Evolutionary conservation across 2,113 vertebrate genomes (phyloP), one percentile per base, ranked within the genome.

Genomic region (Equus przewalskii): DNA sequence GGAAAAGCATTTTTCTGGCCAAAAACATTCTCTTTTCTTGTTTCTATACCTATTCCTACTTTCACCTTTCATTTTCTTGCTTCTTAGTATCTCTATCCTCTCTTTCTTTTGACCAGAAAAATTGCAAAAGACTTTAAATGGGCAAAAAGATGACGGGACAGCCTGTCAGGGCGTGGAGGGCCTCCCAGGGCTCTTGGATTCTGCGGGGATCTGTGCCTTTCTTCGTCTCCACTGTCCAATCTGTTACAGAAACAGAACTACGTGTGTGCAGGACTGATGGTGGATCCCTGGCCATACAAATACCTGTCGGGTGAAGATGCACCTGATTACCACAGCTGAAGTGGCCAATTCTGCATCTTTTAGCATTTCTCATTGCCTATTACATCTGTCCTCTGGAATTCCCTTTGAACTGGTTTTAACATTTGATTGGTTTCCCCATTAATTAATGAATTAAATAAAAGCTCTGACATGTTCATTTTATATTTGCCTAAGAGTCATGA

Each of bases 361-460:
- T 0, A 9, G 62, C 62, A 65, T 44, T n/a, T 3, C n/a, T 46
- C 78, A 14, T 4, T 18, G 21, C 28, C 64, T 60, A 2, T 49
- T 54, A 13, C 2, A 10, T 19, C 26, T 60, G 41, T 41, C 56
- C 89, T 70, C 58, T 75, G 64, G 41, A 83, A 76, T 62, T 24
- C 24, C 28, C 64, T 64, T 21, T 58, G 33, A 87, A 73, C 49
- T 62, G 69, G 54, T 78, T 82, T 81, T 64, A 70, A 30, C 8
- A 16, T 22, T 58, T 62, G 64, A 81, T 26, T 46, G 6, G 21
- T 72, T 73, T 60, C 44, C 60, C 41, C 22, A n/a, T 28, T 78
- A 78, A 69, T n/a, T 56, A 75, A 62, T 44, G 30, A 81, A 7
- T 76, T 85, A 85, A 95, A 60, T 70, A 75, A 95, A 92, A 86